phyloP scores from a whole-genome alignment of 2,888 invertebrate genomes.

The Drosophila atroscutellata region DNA sequence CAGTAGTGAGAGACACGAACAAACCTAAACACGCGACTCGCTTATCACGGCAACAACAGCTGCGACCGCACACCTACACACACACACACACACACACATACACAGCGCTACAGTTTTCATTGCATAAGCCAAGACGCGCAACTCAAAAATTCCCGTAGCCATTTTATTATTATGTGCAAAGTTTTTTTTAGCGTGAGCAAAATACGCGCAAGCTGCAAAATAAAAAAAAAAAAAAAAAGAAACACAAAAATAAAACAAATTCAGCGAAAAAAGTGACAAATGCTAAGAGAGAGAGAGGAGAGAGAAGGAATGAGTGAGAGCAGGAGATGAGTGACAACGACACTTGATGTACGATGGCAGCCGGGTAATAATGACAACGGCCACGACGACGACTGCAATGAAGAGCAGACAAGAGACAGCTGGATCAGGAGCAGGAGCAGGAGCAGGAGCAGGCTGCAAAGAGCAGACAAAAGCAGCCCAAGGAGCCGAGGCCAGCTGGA shows the following conservation, averaged over 20 bases:
- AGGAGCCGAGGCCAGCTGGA: slow-evolving; percentile 47
- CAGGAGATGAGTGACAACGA: slow-evolving; percentile 64
- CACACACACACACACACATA: neutral
- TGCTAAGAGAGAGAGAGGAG: slow-evolving; percentile 30
- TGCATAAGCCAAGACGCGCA: slow-evolving; percentile 72
- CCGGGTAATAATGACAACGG: slow-evolving; percentile 77
- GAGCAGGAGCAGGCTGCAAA: slow-evolving; percentile 36
- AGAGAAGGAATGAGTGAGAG: neutral
- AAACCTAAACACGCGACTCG: slow-evolving; percentile 65
- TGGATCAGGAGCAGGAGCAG: slow-evolving; percentile 44
- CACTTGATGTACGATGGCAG: slow-evolving; percentile 80
- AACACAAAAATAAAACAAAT: slow-evolving; percentile 61
- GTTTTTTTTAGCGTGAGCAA: slow-evolving; percentile 51
- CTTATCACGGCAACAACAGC: slow-evolving; percentile 73
- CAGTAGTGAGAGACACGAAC: slow-evolving; percentile 25
- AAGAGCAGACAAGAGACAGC: slow-evolving; percentile 39
- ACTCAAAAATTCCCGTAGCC: slow-evolving; percentile 68
- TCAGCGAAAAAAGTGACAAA: slow-evolving; percentile 53
- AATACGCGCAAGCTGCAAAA: slow-evolving; percentile 20
- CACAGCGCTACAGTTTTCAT: slow-evolving; percentile 53
- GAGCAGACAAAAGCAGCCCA: slow-evolving; percentile 37
- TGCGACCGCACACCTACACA: slow-evolving; percentile 44
- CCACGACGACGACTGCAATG: slow-evolving; percentile 57
- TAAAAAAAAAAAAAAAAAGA: neutral
- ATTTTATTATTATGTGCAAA: slow-evolving; percentile 79